Evolutionary conservation across 2,797 vertebrate genomes (phyloP).

Genomic region (Eutrigla gurnardus): DNA sequence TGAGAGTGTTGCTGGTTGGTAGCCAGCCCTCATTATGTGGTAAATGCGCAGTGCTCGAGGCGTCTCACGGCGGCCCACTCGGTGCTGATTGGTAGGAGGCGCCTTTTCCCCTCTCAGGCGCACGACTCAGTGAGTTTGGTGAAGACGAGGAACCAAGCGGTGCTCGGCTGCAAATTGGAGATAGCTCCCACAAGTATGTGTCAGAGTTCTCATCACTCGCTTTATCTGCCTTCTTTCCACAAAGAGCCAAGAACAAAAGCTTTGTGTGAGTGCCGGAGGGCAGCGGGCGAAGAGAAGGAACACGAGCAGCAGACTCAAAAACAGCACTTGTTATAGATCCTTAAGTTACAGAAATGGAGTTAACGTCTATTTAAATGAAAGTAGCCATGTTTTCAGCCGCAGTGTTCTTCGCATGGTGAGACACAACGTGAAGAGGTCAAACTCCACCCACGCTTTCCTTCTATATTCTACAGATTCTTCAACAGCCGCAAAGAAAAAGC

Average conservation of each 20-base stretch:
- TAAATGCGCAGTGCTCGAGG: conserved; percentile 54
- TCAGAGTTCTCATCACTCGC: conserved; percentile 8
- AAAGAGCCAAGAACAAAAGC: conserved; percentile 28
- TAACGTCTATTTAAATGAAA: conserved; percentile 2
- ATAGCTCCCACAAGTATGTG: conserved; percentile 51
- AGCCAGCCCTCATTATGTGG: conserved; percentile 58
- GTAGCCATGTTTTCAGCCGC: background rate
- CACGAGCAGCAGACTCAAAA: background rate
- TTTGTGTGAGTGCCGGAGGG: conserved; percentile 17
- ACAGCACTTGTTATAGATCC: too few species aligned
- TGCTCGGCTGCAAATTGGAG: conserved; percentile 56
- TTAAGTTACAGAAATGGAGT: background rate
- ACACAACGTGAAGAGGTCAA: background rate
- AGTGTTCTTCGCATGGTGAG: background rate
- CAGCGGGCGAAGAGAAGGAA: background rate
- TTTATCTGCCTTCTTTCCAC: background rate
- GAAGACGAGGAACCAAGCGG: conserved; percentile 37
- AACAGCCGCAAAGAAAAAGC: background rate
- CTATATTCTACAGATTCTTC: conserved; percentile 1
- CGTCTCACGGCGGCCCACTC: conserved; percentile 64
- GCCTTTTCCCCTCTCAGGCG: conserved; percentile 33
- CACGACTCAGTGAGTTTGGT: conserved; percentile 48
- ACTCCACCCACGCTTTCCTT: background rate
- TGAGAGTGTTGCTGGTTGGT: conserved; percentile 39
- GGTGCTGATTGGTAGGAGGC: conserved; percentile 49